A percentile compares a stretch with the other conserved stretches of the same genome.
These are phyloP conservation scores for Uropetala carovei DNA, from an alignment of 2,888 invertebrate genomes.

Conservation along the genomic window DNA sequence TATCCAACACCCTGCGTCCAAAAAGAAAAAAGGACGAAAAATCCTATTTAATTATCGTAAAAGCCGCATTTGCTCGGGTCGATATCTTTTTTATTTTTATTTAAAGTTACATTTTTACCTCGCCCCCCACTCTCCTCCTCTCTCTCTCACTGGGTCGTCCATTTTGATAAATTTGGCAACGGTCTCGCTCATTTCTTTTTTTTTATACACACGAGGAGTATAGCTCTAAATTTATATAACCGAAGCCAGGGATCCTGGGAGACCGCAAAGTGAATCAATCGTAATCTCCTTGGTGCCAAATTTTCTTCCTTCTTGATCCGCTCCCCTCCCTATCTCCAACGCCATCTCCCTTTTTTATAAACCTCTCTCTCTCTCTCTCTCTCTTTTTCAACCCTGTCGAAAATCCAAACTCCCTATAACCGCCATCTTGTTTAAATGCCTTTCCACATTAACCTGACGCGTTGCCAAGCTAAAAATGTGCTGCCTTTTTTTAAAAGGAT, in stretches of 20 bases:
- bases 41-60: neutral
- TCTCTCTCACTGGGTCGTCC: neutral
- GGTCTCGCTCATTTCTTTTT: neutral
- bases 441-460: neutral
- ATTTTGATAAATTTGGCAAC: constrained; percentile 40
- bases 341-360: no score
- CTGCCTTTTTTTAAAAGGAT: no score
- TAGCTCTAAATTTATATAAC: neutral
- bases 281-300: neutral
- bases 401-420: no score
- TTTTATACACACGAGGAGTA: neutral
- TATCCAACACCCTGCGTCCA: neutral
- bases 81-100: neutral
- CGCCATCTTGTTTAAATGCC: neutral
- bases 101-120: neutral
- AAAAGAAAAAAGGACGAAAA: neutral
- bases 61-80: neutral
- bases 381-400: neutral
- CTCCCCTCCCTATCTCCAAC: no score
- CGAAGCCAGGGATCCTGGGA: neutral
- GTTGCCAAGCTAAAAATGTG: neutral
- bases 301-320: neutral
- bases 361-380: neutral
- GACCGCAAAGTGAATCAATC: constrained; percentile 20
- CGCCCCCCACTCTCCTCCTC: no score